phyloP scores from a whole-genome alignment of 2,113 vertebrate species.

The Malaclemys terrapin region DNA sequence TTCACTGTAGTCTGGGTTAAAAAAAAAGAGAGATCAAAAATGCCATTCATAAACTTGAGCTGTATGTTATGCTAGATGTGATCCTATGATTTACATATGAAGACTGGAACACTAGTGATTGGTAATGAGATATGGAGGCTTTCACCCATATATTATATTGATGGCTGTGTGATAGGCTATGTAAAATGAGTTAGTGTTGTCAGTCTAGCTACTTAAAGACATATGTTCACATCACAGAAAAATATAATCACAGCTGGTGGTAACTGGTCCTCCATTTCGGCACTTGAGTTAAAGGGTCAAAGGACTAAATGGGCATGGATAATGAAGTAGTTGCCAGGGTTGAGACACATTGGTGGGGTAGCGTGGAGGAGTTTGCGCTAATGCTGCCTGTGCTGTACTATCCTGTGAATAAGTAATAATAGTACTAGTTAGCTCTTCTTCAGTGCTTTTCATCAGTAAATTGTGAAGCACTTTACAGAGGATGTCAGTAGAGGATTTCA shows the following conservation, averaged over 20 bases:
- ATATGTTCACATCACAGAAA: neutral
- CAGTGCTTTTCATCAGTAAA: neutral
- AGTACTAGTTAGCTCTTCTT: neutral
- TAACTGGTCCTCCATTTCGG: neutral
- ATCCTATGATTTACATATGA: neutral
- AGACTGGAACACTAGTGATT: neutral
- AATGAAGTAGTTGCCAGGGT: neutral
- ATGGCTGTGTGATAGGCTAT: neutral
- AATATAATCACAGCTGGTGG: neutral
- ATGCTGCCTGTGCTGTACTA: neutral
- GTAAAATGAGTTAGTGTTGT: neutral
- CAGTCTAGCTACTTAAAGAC: neutral
- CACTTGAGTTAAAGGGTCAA: neutral
- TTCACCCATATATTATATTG: neutral
- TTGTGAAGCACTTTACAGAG: neutral
- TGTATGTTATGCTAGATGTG: neutral
- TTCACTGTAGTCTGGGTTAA: neutral
- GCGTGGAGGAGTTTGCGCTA: fast-evolving
- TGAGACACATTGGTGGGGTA: fast-evolving
- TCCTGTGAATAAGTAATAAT: neutral
- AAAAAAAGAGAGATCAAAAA: neutral
- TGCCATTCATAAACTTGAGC: neutral
- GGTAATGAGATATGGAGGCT: neutral
- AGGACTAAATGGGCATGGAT: neutral
- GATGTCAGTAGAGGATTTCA: neutral